Base-by-base conservation (phyloP, 2,888 invertebrate genomes). In the Phorcus lineatus region DNA sequence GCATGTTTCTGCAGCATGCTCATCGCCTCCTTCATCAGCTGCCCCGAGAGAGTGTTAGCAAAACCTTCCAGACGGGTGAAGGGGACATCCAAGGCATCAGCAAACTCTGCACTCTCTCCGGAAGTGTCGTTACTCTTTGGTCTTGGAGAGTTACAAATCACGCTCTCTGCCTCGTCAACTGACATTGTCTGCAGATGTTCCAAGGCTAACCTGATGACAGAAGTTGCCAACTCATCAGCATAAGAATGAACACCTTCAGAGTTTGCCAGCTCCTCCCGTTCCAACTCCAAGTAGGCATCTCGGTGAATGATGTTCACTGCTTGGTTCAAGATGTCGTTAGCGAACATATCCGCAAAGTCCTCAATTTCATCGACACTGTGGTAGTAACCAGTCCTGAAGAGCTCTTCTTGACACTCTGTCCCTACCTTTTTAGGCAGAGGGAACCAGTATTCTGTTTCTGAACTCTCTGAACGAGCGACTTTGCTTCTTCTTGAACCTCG, bases 31-130 rank as follows among this genome's bases (percentile, higher is more conserved):
- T 82, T 74, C 22, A 90, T 70, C 16, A 90, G 87, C 74, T 82
- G 82, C 40, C 85, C 80, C 6, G 88, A 88, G 16, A 91, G 53
- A 22, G 84, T 81, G 36, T 88, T 86, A 7, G 91, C 89, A 88
- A 87, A 90, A 66, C 87, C 81, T 75, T 88, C 88, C 31, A 91
- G 54, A 36, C 78, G 54, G 22, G 76, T 74, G 70, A 83, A 87
- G 17, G 87, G 87, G 57, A 88, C 70, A 75, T 87, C 86, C 13
- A 87, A 75, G 16, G 87, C 88, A 83, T 89, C 89, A 74, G 85
- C 81, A 79, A 82, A 89, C 11, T 89, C 76, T 28, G 24, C 16
- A 17, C 28, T 86, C 53, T 82, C 81, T 17, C 47, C 54, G 31
- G 70, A 74, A 53, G 31, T 52, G 53, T 78, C 70, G 16, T 54